Evolutionary conservation across 2,888 invertebrate genomes (phyloP).

Genomic region (Caenorhabditis sinica): DNA sequence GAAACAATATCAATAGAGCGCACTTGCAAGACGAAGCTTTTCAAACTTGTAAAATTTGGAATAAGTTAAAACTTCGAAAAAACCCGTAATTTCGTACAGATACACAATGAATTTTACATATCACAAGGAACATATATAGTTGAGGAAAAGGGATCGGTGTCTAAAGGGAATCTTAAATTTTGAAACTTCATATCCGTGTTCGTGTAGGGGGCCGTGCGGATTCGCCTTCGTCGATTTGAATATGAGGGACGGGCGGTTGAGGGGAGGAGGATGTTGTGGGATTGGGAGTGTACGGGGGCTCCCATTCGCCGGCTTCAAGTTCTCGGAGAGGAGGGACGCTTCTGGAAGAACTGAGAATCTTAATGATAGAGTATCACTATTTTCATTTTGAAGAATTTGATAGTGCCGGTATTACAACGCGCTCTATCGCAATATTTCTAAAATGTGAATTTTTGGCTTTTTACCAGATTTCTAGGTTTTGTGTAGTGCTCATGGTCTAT

Average conservation of each 20-base stretch:
- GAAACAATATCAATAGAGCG: not conserved
- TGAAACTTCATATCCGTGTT: slow-evolving; percentile 47
- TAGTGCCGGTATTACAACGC: too few relatives aligned
- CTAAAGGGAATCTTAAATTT: not conserved
- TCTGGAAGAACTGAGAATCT: slow-evolving; percentile 27
- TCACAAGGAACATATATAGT: slow-evolving; percentile 23
- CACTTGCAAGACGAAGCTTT: too few relatives aligned
- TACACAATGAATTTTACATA: slow-evolving; percentile 45
- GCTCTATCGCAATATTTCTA: too few relatives aligned
- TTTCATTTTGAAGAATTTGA: too few relatives aligned
- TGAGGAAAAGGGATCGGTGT: slow-evolving; percentile 8
- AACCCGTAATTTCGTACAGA: not conserved
- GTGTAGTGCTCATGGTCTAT: too few relatives aligned
- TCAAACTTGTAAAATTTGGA: too few relatives aligned
- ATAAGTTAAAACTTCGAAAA: slow-evolving; percentile 5
- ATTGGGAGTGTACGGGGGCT: slow-evolving; percentile 33
- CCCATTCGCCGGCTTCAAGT: slow-evolving; percentile 64
- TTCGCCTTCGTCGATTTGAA: slow-evolving; percentile 62
- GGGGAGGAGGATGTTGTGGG: slow-evolving; percentile 52
- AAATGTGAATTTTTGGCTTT: too few relatives aligned
- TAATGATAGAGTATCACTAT: too few relatives aligned
- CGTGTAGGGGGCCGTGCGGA: slow-evolving; percentile 61
- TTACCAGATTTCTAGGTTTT: too few relatives aligned
- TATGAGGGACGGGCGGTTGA: slow-evolving; percentile 44
- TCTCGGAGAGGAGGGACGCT: slow-evolving; percentile 57